These are phyloP conservation scores for Atrina japonica DNA, from an alignment of 2,888 invertebrate genomes.

Conservation along the genomic window DNA sequence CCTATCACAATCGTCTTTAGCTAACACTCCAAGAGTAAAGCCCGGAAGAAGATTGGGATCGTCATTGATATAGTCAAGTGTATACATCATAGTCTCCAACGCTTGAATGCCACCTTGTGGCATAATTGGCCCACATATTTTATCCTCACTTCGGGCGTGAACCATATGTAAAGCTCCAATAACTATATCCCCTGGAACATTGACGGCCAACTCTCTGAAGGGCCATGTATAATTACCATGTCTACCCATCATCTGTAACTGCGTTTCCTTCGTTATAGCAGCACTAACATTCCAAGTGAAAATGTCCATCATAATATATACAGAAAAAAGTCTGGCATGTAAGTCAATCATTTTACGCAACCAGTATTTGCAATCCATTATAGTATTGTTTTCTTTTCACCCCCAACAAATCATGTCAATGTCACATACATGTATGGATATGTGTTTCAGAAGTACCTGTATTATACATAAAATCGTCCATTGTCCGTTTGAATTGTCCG, in stretches of 20 bases:
- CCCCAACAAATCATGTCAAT: too few relatives aligned
- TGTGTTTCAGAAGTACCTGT: too few relatives aligned
- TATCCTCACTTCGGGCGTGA: constrained; percentile 90
- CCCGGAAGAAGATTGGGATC: constrained; percentile 86
- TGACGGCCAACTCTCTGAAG: constrained; percentile 84
- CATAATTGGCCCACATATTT: constrained; percentile 96
- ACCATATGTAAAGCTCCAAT: constrained; percentile 97
- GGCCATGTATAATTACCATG: constrained; percentile 76
- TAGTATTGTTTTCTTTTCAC: too few relatives aligned
- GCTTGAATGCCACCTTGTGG: constrained; percentile 91
- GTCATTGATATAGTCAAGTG: constrained; percentile 88
- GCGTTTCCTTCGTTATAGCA: constrained; percentile 7
- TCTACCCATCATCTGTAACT: constrained; percentile 3
- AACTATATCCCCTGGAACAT: constrained; percentile 92
- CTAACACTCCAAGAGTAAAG: constrained; percentile 91
- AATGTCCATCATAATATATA: too few relatives aligned
- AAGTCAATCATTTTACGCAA: too few relatives aligned
- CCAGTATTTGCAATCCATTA: too few relatives aligned
- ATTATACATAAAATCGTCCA: too few relatives aligned
- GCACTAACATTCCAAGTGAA: too few relatives aligned
- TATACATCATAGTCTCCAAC: constrained; percentile 94
- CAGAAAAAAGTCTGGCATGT: too few relatives aligned
- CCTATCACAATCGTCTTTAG: constrained; percentile 96
- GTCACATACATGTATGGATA: too few relatives aligned
- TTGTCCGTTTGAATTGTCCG: too few relatives aligned